phyloP scores from a whole-genome alignment of 2,113 vertebrate species.

The Pedetes capensis region DNA sequence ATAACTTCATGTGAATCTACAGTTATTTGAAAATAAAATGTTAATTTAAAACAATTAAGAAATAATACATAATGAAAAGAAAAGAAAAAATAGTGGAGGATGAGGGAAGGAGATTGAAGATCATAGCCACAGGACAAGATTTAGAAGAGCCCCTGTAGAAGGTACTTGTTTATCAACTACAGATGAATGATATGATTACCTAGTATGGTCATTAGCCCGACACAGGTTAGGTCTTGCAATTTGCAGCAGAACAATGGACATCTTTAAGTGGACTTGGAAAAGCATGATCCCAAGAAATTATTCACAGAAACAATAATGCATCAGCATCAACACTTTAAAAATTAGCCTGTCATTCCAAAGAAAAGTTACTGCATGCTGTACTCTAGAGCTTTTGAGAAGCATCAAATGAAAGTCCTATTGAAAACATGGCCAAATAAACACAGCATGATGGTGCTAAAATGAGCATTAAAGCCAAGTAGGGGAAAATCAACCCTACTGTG shows the following conservation, averaged over 20 bases:
- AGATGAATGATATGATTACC: background rate
- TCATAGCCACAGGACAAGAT: background rate
- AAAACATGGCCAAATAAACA: constrained; percentile 60
- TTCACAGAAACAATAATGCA: background rate
- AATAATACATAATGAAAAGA: background rate
- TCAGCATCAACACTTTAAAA: constrained; percentile 38
- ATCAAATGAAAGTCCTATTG: constrained; percentile 36
- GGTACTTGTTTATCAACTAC: background rate
- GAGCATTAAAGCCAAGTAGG: background rate
- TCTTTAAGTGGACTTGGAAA: constrained; percentile 16
- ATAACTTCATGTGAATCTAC: background rate
- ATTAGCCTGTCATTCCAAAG: background rate
- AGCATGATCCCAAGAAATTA: background rate
- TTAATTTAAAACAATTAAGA: background rate
- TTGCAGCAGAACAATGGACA: background rate
- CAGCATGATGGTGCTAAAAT: constrained; percentile 33
- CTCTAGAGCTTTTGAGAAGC: constrained; percentile 22
- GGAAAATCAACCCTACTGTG: background rate
- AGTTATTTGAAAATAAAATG: background rate
- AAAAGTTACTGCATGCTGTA: background rate
- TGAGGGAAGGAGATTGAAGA: background rate
- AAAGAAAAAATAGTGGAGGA: background rate
- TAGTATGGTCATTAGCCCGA: background rate
- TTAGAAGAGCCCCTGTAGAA: background rate
- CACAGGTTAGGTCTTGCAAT: background rate